phyloP scores from a whole-genome alignment of 2,113 vertebrate genomes.

The Bubo bubo region DNA sequence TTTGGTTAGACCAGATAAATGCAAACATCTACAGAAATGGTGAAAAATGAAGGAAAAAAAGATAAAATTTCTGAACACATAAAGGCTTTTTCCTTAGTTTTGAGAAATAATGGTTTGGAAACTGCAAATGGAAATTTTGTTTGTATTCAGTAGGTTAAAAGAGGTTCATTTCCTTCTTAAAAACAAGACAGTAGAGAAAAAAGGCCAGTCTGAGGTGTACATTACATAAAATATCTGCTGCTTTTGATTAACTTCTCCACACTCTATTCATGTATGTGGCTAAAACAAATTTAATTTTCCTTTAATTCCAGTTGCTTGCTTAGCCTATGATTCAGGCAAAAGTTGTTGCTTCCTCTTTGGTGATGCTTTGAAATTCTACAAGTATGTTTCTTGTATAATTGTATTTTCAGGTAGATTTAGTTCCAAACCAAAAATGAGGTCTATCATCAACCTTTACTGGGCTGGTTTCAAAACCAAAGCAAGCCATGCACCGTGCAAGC shows the following conservation, averaged over 20 bases:
- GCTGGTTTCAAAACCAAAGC: neutral
- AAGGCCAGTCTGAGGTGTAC: neutral
- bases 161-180: neutral
- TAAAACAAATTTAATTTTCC: neutral
- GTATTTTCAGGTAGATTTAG: neutral
- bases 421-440: neutral
- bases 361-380: neutral
- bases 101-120: neutral
- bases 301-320: neutral
- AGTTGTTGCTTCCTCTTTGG: neutral
- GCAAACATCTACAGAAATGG: neutral
- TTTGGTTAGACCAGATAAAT: neutral
- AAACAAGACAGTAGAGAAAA: neutral
- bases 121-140: neutral
- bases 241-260: neutral
- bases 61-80: neutral
- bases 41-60: neutral
- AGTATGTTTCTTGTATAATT: neutral
- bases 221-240: neutral
- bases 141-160: neutral
- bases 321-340: neutral
- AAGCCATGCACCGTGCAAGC: neutral
- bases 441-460: neutral
- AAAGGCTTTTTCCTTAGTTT: neutral
- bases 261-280: accelerated